Evolutionary conservation across 2,888 invertebrate species (phyloP), one percentile per base, ranked within the genome.

Genomic region (Girardia tigrina): DNA sequence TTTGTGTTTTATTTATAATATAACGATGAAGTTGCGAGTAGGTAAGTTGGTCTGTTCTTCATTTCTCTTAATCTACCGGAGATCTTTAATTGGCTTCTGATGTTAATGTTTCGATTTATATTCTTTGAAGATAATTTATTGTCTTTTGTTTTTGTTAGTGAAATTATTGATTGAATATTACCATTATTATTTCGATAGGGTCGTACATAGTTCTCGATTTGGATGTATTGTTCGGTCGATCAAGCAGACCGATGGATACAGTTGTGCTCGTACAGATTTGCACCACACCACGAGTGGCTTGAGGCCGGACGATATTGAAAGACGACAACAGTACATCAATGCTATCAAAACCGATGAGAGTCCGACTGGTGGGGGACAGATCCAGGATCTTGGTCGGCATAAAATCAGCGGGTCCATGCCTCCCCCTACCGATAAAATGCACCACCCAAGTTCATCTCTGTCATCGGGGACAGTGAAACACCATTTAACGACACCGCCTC

Each of bases 351-450:
- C 4, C 4, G 56, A 56, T 20, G 56, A 8, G 56, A 20, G 20
- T 16, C 23, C 56, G 23, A 20, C 56, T 12, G 4, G 20, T n/a
- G n/a, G 8, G 36, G 36, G 36, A 36, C 56, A 56, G n/a, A 56
- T 12, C 16, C 36, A 36, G 16, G 36, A 36, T 16, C 36, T 36
- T 56, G 23, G n/a, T 56, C 56, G 56, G 6, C 56, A 4, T n/a
- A 56, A 56, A 56, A n/a, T 56, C n/a, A 56, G n/a, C n/a, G n/a
- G n/a, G n/a, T 56, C 56, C 23, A 56, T 56, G 56, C 56, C 56
- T 4, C 56, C 56, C 6, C 56, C 56, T 12, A 56, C 56, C 23
- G 56, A 56, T 6, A 56, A 56, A 56, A n/a, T 56, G n/a, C 56
- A 56, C 23, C 56, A 56, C 56, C 56, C 56, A n/a, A 20, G 20